phyloP scores from a whole-genome alignment of 1,140 invertebrate species.

The Ceratitis capitata region DNA sequence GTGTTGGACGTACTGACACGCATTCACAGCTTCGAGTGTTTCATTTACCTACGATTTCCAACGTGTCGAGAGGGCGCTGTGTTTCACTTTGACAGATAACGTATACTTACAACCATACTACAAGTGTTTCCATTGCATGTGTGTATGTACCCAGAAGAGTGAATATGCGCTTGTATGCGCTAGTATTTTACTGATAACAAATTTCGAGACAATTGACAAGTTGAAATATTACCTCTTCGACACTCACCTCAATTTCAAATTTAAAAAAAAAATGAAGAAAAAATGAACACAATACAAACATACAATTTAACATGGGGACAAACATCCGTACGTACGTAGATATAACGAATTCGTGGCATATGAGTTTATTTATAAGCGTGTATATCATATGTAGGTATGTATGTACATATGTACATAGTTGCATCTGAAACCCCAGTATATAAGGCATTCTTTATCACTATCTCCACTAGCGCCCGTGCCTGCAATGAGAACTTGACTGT shows the following conservation, averaged over 20 bases:
- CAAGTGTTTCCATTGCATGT: background rate
- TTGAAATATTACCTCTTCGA: slow-evolving; percentile 17
- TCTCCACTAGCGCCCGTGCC: background rate
- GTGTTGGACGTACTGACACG: background rate
- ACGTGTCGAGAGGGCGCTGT: background rate
- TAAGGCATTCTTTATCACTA: background rate
- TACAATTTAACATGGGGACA: background rate
- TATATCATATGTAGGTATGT: background rate
- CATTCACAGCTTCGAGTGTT: background rate
- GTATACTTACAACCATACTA: too few species aligned
- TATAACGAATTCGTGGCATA: slow-evolving; percentile 8
- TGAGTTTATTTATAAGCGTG: background rate
- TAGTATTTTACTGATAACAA: slow-evolving; percentile 14
- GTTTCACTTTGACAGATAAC: background rate
- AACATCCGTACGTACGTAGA: too few species aligned
- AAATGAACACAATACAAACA: too few species aligned
- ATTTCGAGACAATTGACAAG: slow-evolving; percentile 23
- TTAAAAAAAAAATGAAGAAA: background rate
- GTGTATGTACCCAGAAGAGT: background rate
- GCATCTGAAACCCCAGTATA: background rate
- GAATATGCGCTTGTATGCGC: background rate
- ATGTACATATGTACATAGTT: background rate
- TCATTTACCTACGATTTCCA: background rate
- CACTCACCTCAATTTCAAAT: background rate
- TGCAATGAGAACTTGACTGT: background rate